phyloP scores from a whole-genome alignment of 2,888 invertebrate species.

The Fragum fragum region DNA sequence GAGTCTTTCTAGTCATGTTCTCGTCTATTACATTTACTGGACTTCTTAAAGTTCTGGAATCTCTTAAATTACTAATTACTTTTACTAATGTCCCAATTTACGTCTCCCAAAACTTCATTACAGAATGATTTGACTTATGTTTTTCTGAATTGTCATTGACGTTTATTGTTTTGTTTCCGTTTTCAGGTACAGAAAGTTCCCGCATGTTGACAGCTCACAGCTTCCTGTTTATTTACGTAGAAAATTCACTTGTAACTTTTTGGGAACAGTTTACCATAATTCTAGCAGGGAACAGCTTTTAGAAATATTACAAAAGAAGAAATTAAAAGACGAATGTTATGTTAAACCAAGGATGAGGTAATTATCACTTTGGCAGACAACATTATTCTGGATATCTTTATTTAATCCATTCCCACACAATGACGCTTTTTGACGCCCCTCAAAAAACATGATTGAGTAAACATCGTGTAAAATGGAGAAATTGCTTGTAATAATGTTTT shows the following conservation, averaged over 20 bases:
- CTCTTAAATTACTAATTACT: conserved; percentile 1
- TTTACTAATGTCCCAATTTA: conserved; percentile 1
- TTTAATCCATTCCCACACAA: too few relatives aligned
- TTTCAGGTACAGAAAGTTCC: conserved; percentile 87
- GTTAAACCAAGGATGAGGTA: conserved; percentile 81
- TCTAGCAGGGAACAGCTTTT: conserved; percentile 87
- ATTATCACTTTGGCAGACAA: conserved; percentile 11
- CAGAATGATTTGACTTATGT: conserved; percentile 2
- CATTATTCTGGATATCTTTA: too few relatives aligned
- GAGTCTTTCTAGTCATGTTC: too few relatives aligned
- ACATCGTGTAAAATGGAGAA: too few relatives aligned
- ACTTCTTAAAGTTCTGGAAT: neutral
- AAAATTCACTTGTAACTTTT: conserved; percentile 87
- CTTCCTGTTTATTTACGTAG: conserved; percentile 84
- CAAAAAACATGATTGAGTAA: too few relatives aligned
- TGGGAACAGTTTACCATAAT: conserved; percentile 88
- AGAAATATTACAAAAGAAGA: conserved; percentile 78
- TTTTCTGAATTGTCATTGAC: neutral
- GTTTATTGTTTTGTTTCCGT: conserved; percentile 25
- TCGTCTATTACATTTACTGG: neutral
- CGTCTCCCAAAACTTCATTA: neutral
- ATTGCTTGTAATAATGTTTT: too few relatives aligned
- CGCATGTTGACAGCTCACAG: conserved; percentile 83
- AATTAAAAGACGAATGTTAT: conserved; percentile 75
- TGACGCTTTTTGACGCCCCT: too few relatives aligned